Conservation (phyloP, 1,140 invertebrate species). For the Heliconius nattereri region DNA sequence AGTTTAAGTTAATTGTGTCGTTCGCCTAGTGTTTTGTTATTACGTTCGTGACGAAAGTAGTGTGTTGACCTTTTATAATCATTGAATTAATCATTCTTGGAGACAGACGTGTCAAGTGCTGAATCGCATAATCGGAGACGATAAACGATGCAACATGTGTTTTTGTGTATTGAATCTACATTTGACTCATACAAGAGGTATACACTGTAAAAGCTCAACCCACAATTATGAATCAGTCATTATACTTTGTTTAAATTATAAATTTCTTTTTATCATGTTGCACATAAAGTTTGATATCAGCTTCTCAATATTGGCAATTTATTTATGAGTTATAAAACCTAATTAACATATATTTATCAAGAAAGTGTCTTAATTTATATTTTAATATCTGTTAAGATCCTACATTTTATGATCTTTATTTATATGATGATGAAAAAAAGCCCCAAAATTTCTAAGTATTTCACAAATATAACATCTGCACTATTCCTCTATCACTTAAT, state of each 20-base stretch:
- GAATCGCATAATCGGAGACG: slow-evolving; percentile 46
- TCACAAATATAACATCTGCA: background rate
- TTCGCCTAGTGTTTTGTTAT: slow-evolving; percentile 55
- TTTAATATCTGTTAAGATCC: no score
- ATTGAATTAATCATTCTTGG: slow-evolving; percentile 33
- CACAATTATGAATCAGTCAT: slow-evolving; percentile 14
- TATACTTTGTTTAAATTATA: background rate
- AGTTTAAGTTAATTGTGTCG: slow-evolving; percentile 59
- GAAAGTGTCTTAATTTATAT: background rate
- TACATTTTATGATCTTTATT: no score
- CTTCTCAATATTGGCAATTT: background rate
- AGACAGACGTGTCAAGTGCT: slow-evolving; percentile 47
- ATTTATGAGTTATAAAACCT: background rate
- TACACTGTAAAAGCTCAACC: background rate
- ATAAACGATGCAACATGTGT: slow-evolving; percentile 67
- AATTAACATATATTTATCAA: background rate
- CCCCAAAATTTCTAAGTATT: background rate
- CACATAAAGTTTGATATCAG: background rate
- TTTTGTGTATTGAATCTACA: slow-evolving; percentile 46
- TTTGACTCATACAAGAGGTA: slow-evolving; percentile 17
- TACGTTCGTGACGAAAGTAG: slow-evolving; percentile 51
- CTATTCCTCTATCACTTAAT: slow-evolving; percentile 26
- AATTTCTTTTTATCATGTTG: background rate
- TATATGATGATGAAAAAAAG: background rate
- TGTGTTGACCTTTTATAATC: slow-evolving; percentile 44